Evolutionary conservation across 1,140 invertebrate genomes (phyloP).

Genomic region (Cyphomyrmex costatus): DNA sequence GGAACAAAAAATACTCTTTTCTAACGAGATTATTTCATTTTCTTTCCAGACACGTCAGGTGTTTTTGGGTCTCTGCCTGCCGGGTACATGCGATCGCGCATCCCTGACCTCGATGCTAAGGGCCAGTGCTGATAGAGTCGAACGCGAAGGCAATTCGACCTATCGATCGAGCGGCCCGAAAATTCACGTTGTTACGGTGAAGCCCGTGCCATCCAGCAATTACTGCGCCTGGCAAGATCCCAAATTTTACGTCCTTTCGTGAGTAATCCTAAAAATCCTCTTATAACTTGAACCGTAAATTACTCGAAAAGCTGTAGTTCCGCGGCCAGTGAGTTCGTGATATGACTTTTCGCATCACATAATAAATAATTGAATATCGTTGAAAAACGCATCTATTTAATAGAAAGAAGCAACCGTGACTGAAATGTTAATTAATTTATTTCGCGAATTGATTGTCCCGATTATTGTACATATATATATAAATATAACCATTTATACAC

Average conservation of each 20-base stretch:
- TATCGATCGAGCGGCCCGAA: conserved; percentile 81
- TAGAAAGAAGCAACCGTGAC: not conserved
- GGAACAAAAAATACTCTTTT: not conserved
- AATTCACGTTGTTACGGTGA: conserved; percentile 88
- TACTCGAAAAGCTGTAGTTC: not conserved
- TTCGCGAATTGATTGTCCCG: not conserved
- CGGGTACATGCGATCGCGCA: conserved; percentile 88
- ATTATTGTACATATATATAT: not conserved
- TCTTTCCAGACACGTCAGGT: conserved; percentile 89
- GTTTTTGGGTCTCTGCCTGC: conserved; percentile 91
- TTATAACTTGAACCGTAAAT: conserved; percentile 25
- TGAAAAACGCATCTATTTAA: not conserved
- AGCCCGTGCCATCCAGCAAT: conserved; percentile 90
- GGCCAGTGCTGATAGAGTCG: conserved; percentile 86
- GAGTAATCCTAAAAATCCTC: conserved; percentile 80
- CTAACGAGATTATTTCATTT: conserved; percentile 53
- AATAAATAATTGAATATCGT: conserved; percentile 10
- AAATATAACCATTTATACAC: not conserved
- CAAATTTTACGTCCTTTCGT: conserved; percentile 92
- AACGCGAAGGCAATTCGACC: conserved; percentile 84
- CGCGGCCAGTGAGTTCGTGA: not conserved
- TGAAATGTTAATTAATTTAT: not conserved
- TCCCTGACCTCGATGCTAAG: conserved; percentile 89
- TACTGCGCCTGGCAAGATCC: conserved; percentile 90
- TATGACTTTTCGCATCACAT: not conserved